Base-by-base conservation (phyloP, 2,797 vertebrate species). In the Amazona finschi region DNA sequence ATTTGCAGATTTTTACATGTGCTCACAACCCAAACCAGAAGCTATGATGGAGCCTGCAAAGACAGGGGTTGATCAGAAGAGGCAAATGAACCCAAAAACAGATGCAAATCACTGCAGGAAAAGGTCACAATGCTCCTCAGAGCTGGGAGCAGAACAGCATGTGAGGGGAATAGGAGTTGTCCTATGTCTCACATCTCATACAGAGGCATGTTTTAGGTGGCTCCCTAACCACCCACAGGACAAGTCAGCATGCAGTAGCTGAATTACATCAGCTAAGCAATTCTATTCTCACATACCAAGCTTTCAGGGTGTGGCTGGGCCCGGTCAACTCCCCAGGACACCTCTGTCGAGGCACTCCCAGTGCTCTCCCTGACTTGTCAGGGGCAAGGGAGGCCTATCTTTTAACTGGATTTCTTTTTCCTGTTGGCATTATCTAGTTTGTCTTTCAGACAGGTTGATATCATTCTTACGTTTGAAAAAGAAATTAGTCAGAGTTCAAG, bases 221-320 rank as follows among this genome's bases (percentile, higher is more conserved):
- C 8, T 93, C n/a, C 50, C 36, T 58, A 31, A 3, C 4, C 2
- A 0, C n/a, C 47, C 41, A 17, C 0, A 0, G 55, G 31, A 27
- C 24, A 65, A 65, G 10, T 14, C 57, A 80, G 5, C 52, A 19
- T 6, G 2, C 50, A 22, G 12, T 5, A 20, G 2, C 31, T 12
- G 27, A 27, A 2, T 9, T 49, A 66, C 4, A 17, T 41, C 28
- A 41, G 27, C 77, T 87, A 81, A 89, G 55, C 49, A 7, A 3
- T 43, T 15, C n/a, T 47, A 2, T 38, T 36, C 0, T 0, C 52
- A 73, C 1, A 0, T 16, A 17, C 50, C 0, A 1, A 67, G 12
- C 11, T 20, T 30, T 78, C 41, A 28, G 57, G n/a, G 2, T 33
- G 24, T 11, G 41, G 2, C 33, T 47, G 46, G 13, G 15, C n/a